Percentiles rank a stretch among this genome's conserved stretches.
Evolutionary conservation across 2,888 invertebrate species (phyloP).

Genomic region (Eudasyphora cyanicolor): DNA sequence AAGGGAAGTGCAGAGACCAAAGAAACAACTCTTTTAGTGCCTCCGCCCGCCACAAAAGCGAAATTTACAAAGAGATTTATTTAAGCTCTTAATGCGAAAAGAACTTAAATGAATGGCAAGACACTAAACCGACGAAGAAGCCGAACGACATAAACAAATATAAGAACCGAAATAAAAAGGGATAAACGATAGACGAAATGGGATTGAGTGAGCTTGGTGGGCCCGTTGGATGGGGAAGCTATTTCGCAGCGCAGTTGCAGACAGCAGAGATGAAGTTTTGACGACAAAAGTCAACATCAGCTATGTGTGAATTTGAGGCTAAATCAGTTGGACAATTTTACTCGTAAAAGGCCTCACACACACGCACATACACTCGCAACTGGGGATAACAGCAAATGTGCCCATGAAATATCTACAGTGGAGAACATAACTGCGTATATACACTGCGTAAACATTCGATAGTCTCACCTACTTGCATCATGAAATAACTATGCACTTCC

Average conservation of each 20-base stretch:
- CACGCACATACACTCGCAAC: constrained; percentile 16
- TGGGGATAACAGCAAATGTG: too few species aligned
- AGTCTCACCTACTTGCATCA: too few species aligned
- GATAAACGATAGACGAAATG: constrained; percentile 25
- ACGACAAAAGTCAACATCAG: constrained; percentile 70
- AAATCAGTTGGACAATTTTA: constrained; percentile 69
- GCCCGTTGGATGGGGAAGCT: background rate
- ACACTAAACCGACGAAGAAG: constrained; percentile 33
- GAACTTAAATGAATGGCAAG: constrained; percentile 49
- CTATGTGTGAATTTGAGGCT: constrained; percentile 66
- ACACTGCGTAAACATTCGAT: too few species aligned
- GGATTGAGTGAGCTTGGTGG: background rate
- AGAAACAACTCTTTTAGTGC: background rate
- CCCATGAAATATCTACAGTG: too few species aligned
- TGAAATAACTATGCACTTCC: too few species aligned
- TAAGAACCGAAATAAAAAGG: constrained; percentile 26
- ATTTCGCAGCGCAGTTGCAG: background rate
- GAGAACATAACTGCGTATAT: background rate
- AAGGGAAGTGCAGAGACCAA: background rate
- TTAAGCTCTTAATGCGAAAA: constrained; percentile 57
- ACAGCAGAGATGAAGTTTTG: constrained; percentile 39
- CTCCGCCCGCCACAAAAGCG: background rate
- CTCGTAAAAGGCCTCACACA: constrained; percentile 71
- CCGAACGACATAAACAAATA: constrained; percentile 9
- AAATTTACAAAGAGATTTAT: constrained; percentile 53